These are phyloP conservation scores for Trisateles emortualis DNA, from an alignment of 2,888 invertebrate genomes.

Conservation along the genomic window DNA sequence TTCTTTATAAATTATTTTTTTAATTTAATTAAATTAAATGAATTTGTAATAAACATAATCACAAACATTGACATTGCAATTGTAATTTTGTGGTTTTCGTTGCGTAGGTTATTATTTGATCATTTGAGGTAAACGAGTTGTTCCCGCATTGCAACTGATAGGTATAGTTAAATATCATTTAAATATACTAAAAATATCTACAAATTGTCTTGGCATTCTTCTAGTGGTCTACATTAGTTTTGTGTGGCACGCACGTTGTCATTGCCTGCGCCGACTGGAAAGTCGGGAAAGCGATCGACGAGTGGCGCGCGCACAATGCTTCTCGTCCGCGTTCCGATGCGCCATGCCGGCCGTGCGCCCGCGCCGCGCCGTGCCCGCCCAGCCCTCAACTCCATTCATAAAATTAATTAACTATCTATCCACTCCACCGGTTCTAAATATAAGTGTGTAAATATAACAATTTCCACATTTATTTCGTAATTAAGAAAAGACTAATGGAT, in stretches of 20 bases:
- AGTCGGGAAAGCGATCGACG: slow-evolving; percentile 78
- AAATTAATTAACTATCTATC: slow-evolving; percentile 58
- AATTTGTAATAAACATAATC: background rate
- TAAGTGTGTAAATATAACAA: slow-evolving; percentile 29
- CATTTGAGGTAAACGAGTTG: background rate
- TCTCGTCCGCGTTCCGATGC: slow-evolving; percentile 75
- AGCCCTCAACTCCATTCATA: slow-evolving; percentile 66
- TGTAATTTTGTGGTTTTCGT: background rate
- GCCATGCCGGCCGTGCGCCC: slow-evolving; percentile 42
- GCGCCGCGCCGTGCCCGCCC: slow-evolving; percentile 34
- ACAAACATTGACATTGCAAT: background rate
- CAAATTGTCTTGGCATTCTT: slow-evolving; percentile 19
- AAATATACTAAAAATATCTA: background rate
- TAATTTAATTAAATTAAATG: background rate
- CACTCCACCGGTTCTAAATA: slow-evolving; percentile 32
- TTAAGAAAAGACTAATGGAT: background rate
- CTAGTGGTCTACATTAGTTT: slow-evolving; percentile 53
- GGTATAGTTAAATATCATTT: background rate
- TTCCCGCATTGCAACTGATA: background rate
- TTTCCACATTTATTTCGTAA: slow-evolving; percentile 22
- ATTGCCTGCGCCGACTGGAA: slow-evolving; percentile 59
- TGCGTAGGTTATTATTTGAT: background rate
- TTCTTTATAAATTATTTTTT: background rate
- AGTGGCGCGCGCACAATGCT: slow-evolving; percentile 57
- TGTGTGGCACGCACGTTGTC: slow-evolving; percentile 39